Conservation (phyloP, 2,113 vertebrate species). For the Tychaedon coryphoeus region DNA sequence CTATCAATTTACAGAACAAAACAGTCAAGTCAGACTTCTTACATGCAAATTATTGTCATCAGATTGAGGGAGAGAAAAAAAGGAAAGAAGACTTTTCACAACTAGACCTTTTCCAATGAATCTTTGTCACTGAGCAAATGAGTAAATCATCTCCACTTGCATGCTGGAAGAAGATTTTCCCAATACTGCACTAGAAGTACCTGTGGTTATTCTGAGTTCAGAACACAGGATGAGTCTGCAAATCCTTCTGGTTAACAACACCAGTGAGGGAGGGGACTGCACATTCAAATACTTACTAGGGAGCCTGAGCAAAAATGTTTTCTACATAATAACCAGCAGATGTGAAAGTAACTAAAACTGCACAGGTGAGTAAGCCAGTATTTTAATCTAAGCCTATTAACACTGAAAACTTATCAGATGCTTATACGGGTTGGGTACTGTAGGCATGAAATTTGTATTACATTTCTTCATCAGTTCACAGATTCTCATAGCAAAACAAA, state of each 20-base stretch:
- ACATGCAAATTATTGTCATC: neutral
- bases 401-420: neutral
- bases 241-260: neutral
- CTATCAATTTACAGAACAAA: neutral
- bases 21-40: neutral
- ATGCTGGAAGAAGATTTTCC: neutral
- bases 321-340: neutral
- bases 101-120: neutral
- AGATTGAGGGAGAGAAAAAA: neutral
- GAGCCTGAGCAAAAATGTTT: neutral
- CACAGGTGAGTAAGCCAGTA: neutral
- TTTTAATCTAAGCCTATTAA: neutral
- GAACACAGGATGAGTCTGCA: neutral
- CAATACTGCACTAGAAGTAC: neutral
- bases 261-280: neutral
- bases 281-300: neutral
- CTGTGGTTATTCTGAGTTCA: neutral
- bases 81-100: neutral
- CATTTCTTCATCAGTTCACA: neutral
- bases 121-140: neutral
- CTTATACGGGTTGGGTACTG: neutral
- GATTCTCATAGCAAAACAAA: neutral
- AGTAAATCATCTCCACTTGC: neutral
- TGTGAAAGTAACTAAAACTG: neutral
- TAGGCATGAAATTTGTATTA: neutral